These are phyloP conservation scores for Popillia japonica DNA, from an alignment of 1,140 invertebrate species.

Conservation along the genomic window DNA sequence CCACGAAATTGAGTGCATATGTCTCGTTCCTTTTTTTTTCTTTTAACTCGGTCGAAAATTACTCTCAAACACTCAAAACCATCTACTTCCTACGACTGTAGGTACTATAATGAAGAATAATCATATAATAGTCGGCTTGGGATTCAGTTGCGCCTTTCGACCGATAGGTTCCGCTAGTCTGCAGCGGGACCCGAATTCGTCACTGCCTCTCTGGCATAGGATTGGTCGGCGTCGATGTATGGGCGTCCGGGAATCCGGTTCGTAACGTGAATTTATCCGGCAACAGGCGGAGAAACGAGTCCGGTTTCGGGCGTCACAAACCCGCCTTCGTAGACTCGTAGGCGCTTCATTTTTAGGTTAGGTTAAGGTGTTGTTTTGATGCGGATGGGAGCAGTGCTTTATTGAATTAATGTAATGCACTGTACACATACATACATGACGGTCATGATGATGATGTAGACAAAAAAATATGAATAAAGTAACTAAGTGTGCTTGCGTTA, in stretches of 20 bases:
- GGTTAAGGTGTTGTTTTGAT: slow-evolving; percentile 46
- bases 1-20: slow-evolving; percentile 58
- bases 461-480: background rate
- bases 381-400: slow-evolving; percentile 3
- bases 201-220: slow-evolving; percentile 41
- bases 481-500: slow-evolving; percentile 3
- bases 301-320: slow-evolving; percentile 8
- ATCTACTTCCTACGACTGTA: slow-evolving; percentile 62
- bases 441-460: slow-evolving; percentile 10
- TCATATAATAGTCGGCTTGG: slow-evolving; percentile 61
- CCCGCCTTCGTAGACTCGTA: slow-evolving; percentile 44
- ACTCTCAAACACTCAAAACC: slow-evolving; percentile 56
- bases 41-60: slow-evolving; percentile 54
- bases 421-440: slow-evolving; percentile 6
- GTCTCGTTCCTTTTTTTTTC: slow-evolving; percentile 53
- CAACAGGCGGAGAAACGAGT: slow-evolving; percentile 23
- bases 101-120: slow-evolving; percentile 62
- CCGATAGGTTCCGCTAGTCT: slow-evolving; percentile 57
- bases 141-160: slow-evolving; percentile 50
- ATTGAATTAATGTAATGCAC: slow-evolving; percentile 25
- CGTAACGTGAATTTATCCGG: slow-evolving; percentile 25
- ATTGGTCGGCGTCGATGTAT: slow-evolving; percentile 40
- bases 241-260: slow-evolving; percentile 46
- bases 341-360: slow-evolving; percentile 55
- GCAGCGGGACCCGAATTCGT: slow-evolving; percentile 46